Evolutionary conservation across 2,888 invertebrate genomes (phyloP), one percentile per base, ranked within the genome.

Genomic region (Tridacna crocea): DNA sequence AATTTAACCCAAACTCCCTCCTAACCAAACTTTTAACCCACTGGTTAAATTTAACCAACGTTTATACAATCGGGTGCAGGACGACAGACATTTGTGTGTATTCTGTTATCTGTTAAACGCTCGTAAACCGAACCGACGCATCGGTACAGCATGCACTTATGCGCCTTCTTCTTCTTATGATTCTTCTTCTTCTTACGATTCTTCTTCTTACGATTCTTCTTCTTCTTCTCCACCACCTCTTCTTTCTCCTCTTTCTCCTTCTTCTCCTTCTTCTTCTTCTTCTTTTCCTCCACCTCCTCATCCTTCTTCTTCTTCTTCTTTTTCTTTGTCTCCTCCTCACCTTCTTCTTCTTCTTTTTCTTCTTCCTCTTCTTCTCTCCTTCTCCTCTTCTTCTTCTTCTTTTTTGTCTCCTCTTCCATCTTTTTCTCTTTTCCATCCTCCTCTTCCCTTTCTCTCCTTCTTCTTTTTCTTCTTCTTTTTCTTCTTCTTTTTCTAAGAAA

Each of bases 261-360:
- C 22, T 19, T n/a, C 61, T 61, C 61, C n/a, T 61, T n/a, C 61
- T 61, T n/a, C 11, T n/a, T n/a, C n/a, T n/a, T 61, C n/a, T 24
- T n/a, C 11, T n/a, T 61, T 11, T 24, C 24, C 61, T n/a, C n/a
- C 61, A 11, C 19, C 61, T 61, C 61, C 24, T 24, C 24, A 11
- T 61, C 19, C 24, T 61, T n/a, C n/a, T 24, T n/a, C 61, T 61
- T n/a, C 10, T n/a, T 61, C 61, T n/a, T 24, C 19, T 61, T n/a
- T 11, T 10, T 61, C 61, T n/a, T 24, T 61, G 10, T n/a, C 61
- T 66, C 66, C 22, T 36, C 66, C 27, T 19, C 66, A 26, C 19
- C 66, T 66, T 26, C 66, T 66, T 27, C 66, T 24, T n/a, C 24
- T n/a, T 24, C 61, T n/a, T 11, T 61, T n/a, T 66, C 22, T 26